Conservation (phyloP, 2,113 vertebrate genomes). For the Calyptomena viridis region DNA sequence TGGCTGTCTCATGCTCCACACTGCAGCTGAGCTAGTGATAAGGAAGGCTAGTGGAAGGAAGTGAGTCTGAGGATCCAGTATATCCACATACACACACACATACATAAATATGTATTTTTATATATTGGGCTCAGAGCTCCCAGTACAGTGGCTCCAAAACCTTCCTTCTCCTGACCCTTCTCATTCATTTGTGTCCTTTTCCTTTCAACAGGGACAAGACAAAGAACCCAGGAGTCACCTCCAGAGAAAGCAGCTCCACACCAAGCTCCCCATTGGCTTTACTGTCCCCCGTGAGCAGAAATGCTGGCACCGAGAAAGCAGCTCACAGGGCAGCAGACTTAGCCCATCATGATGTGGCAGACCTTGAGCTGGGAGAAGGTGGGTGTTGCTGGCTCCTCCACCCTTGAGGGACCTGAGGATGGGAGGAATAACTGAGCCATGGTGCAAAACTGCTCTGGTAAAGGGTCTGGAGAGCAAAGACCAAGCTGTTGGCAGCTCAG, state of each 20-base stretch:
- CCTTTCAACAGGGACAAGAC: slow-evolving; percentile 44
- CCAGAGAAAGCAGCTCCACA: slow-evolving; percentile 44
- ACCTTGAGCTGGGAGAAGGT: background rate
- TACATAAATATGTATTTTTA: background rate
- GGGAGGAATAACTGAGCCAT: background rate
- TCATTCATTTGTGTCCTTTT: background rate
- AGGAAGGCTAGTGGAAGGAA: background rate
- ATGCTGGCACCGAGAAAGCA: background rate
- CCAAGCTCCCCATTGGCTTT: slow-evolving; percentile 43
- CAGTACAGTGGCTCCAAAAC: background rate
- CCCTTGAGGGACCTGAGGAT: background rate
- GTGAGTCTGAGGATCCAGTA: background rate
- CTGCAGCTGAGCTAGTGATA: background rate
- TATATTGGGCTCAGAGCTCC: background rate
- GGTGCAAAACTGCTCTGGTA: background rate
- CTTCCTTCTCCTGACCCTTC: background rate
- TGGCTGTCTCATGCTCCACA: background rate
- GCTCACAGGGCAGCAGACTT: slow-evolving; percentile 8
- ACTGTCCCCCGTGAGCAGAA: slow-evolving; percentile 28
- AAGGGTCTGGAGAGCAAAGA: background rate
- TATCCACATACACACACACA: background rate
- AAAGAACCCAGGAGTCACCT: background rate
- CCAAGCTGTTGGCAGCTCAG: background rate
- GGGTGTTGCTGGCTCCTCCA: background rate
- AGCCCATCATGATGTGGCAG: background rate